phyloP scores from a whole-genome alignment of 2,888 invertebrate species.

The Nephrotoma appendiculata region DNA sequence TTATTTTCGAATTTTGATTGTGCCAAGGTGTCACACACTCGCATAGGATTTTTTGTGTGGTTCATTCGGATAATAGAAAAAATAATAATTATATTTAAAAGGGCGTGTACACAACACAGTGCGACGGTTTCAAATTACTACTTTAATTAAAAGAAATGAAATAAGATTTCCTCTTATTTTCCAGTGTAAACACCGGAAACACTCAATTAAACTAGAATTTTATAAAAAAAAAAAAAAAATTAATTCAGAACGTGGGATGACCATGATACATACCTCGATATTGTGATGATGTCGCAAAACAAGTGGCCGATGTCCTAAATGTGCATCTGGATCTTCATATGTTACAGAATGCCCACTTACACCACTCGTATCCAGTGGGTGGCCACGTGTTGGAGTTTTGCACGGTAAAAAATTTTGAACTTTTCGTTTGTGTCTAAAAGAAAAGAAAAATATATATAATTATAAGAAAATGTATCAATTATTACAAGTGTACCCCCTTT shows the following conservation, averaged over 20 bases:
- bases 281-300: conserved; percentile 36
- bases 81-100: not conserved
- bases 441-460: conserved; percentile 12
- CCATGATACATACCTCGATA: conserved; percentile 24
- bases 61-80: not conserved
- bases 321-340: conserved; percentile 66
- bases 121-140: not conserved
- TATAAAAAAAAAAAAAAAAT: not conserved
- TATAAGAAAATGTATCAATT: not conserved
- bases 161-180: not conserved
- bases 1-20: not conserved
- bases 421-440: conserved; percentile 70
- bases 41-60: not conserved
- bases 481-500: not conserved
- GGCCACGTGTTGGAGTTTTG: conserved; percentile 51
- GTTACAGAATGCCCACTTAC: conserved; percentile 41
- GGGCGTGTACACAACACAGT: not conserved
- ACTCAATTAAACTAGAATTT: not conserved
- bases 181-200: not conserved
- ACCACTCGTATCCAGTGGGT: conserved; percentile 25
- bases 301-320: conserved; percentile 35
- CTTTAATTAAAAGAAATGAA: not conserved
- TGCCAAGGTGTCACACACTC: not conserved
- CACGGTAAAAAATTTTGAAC: conserved; percentile 73
- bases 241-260: not conserved